Evolutionary conservation across 2,888 invertebrate species (phyloP), one percentile per base, ranked within the genome.

Genomic region (Phaonia tiefii): DNA sequence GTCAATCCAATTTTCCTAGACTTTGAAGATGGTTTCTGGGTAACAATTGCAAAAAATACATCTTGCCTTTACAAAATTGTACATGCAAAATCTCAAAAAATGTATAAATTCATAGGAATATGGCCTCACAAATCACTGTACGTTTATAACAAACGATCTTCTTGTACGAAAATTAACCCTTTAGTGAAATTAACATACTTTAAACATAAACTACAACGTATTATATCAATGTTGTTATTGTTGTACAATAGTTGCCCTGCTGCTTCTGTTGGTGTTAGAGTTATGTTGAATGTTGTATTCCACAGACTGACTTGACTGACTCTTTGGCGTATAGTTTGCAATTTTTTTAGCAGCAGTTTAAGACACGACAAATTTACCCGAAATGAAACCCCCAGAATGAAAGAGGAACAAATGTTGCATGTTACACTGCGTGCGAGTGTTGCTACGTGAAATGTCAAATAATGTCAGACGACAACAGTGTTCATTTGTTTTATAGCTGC

Each of bases 381-480:
- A 77, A 74, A 60, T 39, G 20, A 49, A 49, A 49, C 49, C n/a
- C 2, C 13, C 11, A 26, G n/a, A 56, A 26, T 13, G 56, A 56
- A 13, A 56, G 56, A 56, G 56, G 56, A 26, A 26, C 13, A 25
- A 63, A 63, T 42, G 78, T 81, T 44, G 81, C 81, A 81, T 81
- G 81, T 81, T 75, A 81, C 75, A 67, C 77, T 82, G 79, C 82
- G 82, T 79, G 78, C 72, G 79, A 79, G 82, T 75, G 82, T 73
- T 73, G 75, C 74, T 79, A 79, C 79, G 79, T 83, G 79, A 80
- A 83, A 83, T 83, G 82, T 80, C 80, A 80, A 80, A 83, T 83
- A 80, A 80, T 77, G 82, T 83, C 80, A 80, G 75, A 75, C 75
- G 77, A 78, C 77, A 80, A 77, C 70, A 72, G 67, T 82, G 73